Base-by-base conservation (phyloP, 2,888 invertebrate species). In the Phytoseiulus persimilis region DNA sequence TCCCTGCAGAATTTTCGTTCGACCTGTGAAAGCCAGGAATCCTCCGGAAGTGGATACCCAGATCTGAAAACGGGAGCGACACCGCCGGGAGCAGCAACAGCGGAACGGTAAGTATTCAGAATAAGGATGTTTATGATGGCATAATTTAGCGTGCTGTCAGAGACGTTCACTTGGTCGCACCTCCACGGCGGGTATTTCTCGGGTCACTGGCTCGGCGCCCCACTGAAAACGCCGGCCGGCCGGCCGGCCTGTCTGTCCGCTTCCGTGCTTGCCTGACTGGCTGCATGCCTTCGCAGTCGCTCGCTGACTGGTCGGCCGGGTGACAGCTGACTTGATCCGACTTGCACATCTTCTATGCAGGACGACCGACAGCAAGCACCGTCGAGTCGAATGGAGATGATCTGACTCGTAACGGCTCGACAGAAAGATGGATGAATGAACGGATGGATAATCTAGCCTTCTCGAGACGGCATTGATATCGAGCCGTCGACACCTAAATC, bases 241-340 rank as follows among this genome's bases (percentile, higher is more conserved):
- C 65, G 5, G 23, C 65, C 65, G 5, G 65, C 18, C 28, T 65
- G 65, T 23, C 18, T 14, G 1, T 23, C 2, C 18, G 65, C 23
- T 28, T 65, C 1, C 65, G 11, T 65, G 65, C 65, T 2, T 65
- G 28, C 65, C 28, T 65, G 39, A 39, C 23, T 28, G 65, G 9
- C 18, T 65, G 14, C 65, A 14, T 65, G 65, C 65, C 14, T 65
- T 65, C 23, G 11, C 23, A 65, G 65, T 65, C 65, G 65, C 65
- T 28, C 18, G 65, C 65, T 65, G 65, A 65, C 65, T 65, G 65
- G 65, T 11, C 65, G 65, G 65, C 65, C 65, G 65, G 65, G 65
- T 65, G 65, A 65, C 65, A 65, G 65, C 65, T 65, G 65, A 65
- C 65, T 65, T 65, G 65, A 65, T 65, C 65, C 65, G 65, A 65